Conservation (phyloP, 2,113 vertebrate genomes). For the Desmodus rotundus region DNA sequence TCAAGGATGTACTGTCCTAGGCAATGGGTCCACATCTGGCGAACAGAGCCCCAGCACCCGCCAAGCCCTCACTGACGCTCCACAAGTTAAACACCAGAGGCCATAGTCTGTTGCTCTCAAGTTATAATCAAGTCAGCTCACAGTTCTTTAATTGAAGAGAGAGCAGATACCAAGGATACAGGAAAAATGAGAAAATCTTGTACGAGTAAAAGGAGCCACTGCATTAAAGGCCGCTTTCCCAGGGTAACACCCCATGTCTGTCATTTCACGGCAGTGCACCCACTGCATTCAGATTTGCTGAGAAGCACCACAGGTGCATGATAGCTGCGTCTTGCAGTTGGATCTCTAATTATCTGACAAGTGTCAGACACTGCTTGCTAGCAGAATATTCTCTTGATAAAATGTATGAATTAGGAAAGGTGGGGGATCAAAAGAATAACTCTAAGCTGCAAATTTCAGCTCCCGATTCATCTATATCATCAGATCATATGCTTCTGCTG, state of each 20-base stretch:
- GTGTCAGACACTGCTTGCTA: neutral
- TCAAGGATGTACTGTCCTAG: neutral
- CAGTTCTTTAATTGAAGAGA: neutral
- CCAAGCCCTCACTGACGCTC: neutral
- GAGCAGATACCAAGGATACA: neutral
- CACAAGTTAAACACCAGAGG: neutral
- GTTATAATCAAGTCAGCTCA: neutral
- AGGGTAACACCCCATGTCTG: neutral
- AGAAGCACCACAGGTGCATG: neutral
- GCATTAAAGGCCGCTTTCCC: neutral
- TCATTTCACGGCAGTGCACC: neutral
- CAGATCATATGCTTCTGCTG: neutral
- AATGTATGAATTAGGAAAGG: neutral
- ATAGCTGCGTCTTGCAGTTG: neutral
- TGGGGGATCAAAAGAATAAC: neutral
- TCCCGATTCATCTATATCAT: neutral
- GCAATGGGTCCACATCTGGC: neutral
- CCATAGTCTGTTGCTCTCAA: neutral
- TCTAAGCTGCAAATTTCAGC: neutral
- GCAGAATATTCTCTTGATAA: neutral
- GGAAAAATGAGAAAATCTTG: neutral
- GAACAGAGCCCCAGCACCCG: neutral
- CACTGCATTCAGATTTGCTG: neutral
- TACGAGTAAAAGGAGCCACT: neutral
- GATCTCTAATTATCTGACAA: conserved; percentile 44